phyloP scores from a whole-genome alignment of 2,113 vertebrate species.

The Tauraco erythrolophus region DNA sequence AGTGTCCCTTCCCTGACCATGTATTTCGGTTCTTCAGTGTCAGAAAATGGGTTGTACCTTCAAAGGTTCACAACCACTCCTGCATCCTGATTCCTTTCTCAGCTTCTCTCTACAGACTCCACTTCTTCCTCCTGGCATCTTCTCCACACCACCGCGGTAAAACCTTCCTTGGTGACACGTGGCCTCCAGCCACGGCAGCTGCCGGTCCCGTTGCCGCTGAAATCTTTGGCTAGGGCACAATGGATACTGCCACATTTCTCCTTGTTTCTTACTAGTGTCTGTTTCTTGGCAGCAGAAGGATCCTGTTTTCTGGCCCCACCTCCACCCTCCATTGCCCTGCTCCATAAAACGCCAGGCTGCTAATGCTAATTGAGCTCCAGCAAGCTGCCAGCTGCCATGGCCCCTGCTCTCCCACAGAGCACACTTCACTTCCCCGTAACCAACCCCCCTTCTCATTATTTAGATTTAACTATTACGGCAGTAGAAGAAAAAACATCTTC shows the following conservation, averaged over 20 bases:
- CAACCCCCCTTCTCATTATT: not conserved
- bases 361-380: not conserved
- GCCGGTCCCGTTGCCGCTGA: not conserved
- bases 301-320: not conserved
- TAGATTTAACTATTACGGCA: not conserved
- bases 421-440: not conserved
- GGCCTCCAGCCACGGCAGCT: not conserved
- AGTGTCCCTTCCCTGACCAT: not conserved
- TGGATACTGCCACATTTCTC: not conserved
- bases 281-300: not conserved
- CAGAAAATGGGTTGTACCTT: not conserved
- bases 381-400: not conserved
- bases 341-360: not conserved
- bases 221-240: not conserved
- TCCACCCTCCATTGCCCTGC: not conserved
- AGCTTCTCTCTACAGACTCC: not conserved
- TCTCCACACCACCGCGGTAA: not conserved
- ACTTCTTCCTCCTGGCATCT: not conserved
- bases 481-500: not conserved
- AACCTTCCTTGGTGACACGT: not conserved
- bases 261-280: not conserved
- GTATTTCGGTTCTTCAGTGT: not conserved
- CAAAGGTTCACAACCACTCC: not conserved
- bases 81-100: not conserved
- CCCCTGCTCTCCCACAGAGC: rapidly evolving